Base-by-base conservation (phyloP, 2,888 invertebrate genomes). In the Labia minor region DNA sequence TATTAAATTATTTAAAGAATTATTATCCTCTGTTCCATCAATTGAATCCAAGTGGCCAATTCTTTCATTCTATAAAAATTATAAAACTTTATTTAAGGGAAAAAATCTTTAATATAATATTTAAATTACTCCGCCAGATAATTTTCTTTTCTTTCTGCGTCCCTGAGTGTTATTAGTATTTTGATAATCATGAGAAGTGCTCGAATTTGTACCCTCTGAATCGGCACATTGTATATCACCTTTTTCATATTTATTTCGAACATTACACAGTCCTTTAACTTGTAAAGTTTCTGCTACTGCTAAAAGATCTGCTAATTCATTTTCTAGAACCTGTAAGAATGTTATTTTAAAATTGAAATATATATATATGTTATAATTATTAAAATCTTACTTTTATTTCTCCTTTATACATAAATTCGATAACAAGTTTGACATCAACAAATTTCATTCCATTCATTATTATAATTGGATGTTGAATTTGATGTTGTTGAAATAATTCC, bases 331-430 rank as follows among this genome's bases (percentile, higher is more conserved):
- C 74, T 21, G 19, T 3, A 49, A 61, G 8, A 63, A 49, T 49
- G 6, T 49, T 14, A 49, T 49, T 49, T 49, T 49, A 49, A 49
- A 49, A 49, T 49, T 16, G 3, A 49, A 49, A 49, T n/a, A 49
- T 8, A n/a, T 8, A 16, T n/a, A n/a, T 33, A 33, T 33, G 6
- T 33, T 33, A n/a, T n/a, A n/a, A n/a, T n/a, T n/a, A n/a, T n/a
- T 64, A 33, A 62, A 61, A n/a, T n/a, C 69, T 67, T 67, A 75
- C 79, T 73, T 78, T 79, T n/a, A 81, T 77, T 74, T 81, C 80
- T 18, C 81, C 81, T 69, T 76, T 75, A 72, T 81, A 81, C 77
- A 81, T 80, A 70, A 81, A 81, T 67, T 78, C 78, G 20, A 81
- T 74, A 37, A 81, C 77, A 65, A 77, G 74, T 70, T 77, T 76